Evolutionary conservation across 2,113 vertebrate species (phyloP), one percentile per base, ranked within the genome.

Genomic region (Limnothrissa miodon): DNA sequence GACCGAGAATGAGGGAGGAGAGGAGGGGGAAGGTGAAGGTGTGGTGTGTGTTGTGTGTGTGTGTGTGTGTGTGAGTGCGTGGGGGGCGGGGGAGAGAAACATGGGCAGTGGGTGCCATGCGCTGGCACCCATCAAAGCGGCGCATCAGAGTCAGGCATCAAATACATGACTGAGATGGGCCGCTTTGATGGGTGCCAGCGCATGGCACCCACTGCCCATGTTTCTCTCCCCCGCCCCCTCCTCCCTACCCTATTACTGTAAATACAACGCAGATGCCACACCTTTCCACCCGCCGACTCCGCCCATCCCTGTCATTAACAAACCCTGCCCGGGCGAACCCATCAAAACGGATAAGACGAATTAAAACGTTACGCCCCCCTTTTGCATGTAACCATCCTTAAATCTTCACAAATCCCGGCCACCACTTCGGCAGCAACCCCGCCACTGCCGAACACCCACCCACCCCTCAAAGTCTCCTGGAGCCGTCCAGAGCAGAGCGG

Each of bases 381-480:
- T 95, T 96, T 84, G 13, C 93, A 93, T 95, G 93, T 95, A 94
- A 95, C 92, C 93, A 95, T 93, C 94, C 93, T 96, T 95, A 96
- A 95, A 96, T 94, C 93, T 94, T 90, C 17, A 56, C 91, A 94
- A 88, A 93, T 93, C 94, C 94, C 94, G 93, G 94, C 91, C 91
- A 90, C 88, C 86, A 90, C 93, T 93, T 94, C 95, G 95, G 94
- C 94, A 42, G 6, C 42, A 42, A 42, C 48, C 92, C 92, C 89
- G 88, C 93, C 83, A 89, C 93, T 94, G 93, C 95, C 95, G 93
- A 93, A 93, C 45, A 15, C 9, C 11, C 1, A 91, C 92, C 95
- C 96, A 93, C 93, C 15, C 46, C 17, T 2, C 46, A 17, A 1
- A 2, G 11, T 15, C 46, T 3, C 17, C 2, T 15, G 46, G 46